Evolutionary conservation across 2,113 vertebrate genomes (phyloP).

Genomic region (Mionectes macconnelli): DNA sequence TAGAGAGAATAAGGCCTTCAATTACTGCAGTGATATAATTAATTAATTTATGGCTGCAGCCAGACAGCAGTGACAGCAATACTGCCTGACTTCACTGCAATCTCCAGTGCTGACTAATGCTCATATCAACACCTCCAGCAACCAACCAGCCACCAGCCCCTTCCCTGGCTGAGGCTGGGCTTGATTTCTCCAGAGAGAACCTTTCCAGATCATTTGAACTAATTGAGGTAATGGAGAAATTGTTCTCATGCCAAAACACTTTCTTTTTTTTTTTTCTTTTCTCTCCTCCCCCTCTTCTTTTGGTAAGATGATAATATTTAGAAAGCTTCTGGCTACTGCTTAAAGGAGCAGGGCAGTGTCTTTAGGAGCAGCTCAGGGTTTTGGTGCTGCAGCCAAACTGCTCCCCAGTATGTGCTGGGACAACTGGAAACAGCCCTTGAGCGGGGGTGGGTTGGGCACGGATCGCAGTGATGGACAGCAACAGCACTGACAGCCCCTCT

Average conservation of each 20-base stretch:
- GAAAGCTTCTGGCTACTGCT: constrained; percentile 37
- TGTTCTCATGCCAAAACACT: constrained; percentile 74
- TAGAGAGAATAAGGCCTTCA: constrained; percentile 13
- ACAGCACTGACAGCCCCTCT: constrained; percentile 44
- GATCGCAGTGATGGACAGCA: constrained; percentile 50
- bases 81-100: constrained; percentile 71
- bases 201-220: constrained; percentile 80
- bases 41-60: constrained; percentile 62
- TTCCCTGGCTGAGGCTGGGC: constrained; percentile 49
- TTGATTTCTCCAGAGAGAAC: constrained; percentile 76
- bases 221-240: constrained; percentile 83
- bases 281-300: neutral
- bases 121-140: constrained; percentile 78
- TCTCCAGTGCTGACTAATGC: constrained; percentile 75
- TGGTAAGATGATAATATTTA: constrained; percentile 65
- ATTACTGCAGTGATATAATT: constrained; percentile 63
- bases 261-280: neutral
- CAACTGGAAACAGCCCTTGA: constrained; percentile 13
- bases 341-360: neutral
- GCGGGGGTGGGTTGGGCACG: neutral
- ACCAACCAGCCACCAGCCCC: constrained; percentile 28
- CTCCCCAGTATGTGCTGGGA: neutral
- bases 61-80: constrained; percentile 56
- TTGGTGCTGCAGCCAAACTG: neutral
- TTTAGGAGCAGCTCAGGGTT: neutral